Evolutionary conservation across 2,113 vertebrate species (phyloP), one percentile per base, ranked within the genome.

Genomic region (Cryptoleucopteryx plumbea): DNA sequence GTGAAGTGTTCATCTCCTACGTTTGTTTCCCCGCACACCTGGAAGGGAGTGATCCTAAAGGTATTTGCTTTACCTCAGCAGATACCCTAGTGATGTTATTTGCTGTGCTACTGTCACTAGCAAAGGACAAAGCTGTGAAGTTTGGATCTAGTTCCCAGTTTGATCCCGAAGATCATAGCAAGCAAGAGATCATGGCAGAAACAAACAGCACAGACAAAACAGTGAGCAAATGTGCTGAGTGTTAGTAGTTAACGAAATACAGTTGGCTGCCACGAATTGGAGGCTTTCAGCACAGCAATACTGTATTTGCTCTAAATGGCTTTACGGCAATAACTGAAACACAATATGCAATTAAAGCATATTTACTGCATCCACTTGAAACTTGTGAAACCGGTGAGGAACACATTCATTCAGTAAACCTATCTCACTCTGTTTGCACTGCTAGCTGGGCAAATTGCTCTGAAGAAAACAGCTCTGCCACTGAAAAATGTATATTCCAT

Each of bases 301-400:
- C 63, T 82, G 3, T 83, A 88, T 95, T 93, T 91, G 59, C 47
- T 88, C 42, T 87, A 85, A 95, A 93, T 86, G 74, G 48, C 50
- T 94, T 93, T 95, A 88, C 55, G 83, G 67, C 66, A 80, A 86
- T 95, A 93, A 93, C 40, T 91, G 86, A 94, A 95, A 88, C 58
- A 91, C 82, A 95, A 90, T 95, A 94, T 80, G 78, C 91, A 97
- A 90, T 93, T 95, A 91, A 95, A 86, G 50, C 53, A 40, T 91
- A 96, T 95, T 97, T 96, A 93, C 74, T 91, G 74, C 67, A 70
- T 90, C 45, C 58, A 80, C 84, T 87, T 80, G 58, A 86, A 95
- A 85, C 73, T 71, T 87, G 70, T 82, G 94, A 94, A 89, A 72
- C 29, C 5, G 7, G 58, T 40, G 88, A 94, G 56, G 80, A 94